Evolutionary conservation across 53 echinoderm and acorn worm species (phyloP).

Genomic region (Stichopus horrens): DNA sequence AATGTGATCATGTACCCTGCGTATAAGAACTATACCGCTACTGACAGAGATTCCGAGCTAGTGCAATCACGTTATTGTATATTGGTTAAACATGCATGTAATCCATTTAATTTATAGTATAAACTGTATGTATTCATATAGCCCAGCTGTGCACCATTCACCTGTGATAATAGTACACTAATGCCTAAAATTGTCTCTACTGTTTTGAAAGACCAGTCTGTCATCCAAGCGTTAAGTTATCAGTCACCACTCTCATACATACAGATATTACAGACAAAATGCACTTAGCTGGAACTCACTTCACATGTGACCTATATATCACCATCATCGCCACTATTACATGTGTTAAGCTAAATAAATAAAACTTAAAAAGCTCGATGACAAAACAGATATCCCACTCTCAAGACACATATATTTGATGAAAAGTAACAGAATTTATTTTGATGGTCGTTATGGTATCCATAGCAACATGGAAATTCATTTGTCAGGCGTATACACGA

Average conservation of each 20-base stretch:
- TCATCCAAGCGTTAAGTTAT: background rate
- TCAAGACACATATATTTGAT: background rate
- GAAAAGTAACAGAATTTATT: background rate
- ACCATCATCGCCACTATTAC: background rate
- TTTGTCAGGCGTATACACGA: too few species aligned
- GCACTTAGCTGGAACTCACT: background rate
- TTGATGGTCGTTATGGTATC: background rate
- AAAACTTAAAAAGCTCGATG: conserved; percentile 15
- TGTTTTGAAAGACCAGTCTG: background rate
- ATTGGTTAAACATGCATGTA: too few species aligned
- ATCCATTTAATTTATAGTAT: too few species aligned
- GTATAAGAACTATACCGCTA: too few species aligned
- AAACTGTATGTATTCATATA: too few species aligned
- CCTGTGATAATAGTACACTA: too few species aligned
- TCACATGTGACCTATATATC: conserved; percentile 8
- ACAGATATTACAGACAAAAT: background rate
- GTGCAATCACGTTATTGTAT: too few species aligned
- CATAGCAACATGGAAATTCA: background rate
- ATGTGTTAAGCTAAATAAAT: conserved; percentile 41
- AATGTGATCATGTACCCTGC: too few species aligned
- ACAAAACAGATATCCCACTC: background rate
- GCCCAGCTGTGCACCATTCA: too few species aligned
- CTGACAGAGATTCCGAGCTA: too few species aligned
- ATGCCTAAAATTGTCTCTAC: too few species aligned
- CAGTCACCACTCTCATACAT: background rate